A percentile compares a stretch with the other conserved stretches of the same genome.
Evolutionary conservation across 1,140 invertebrate species (phyloP).

Genomic region (Psilanteris sp.): DNA sequence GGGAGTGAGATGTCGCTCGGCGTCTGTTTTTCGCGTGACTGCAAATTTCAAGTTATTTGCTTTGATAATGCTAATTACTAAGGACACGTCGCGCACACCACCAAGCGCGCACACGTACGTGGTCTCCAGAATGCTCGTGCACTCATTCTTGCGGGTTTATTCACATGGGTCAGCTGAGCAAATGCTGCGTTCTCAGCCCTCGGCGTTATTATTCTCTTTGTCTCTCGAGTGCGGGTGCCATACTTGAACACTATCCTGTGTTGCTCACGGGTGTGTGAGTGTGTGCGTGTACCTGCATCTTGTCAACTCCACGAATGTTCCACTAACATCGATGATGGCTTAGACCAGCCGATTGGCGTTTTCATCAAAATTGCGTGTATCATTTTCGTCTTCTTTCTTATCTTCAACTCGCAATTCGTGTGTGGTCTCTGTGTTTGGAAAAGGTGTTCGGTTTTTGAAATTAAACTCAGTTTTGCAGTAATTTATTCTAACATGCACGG

Average conservation of each 20-base stretch:
- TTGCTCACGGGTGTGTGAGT: too few species aligned
- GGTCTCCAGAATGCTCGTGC: conserved; percentile 3
- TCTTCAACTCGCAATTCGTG: too few species aligned
- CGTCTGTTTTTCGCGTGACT: conserved; percentile 16
- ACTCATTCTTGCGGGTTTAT: conserved; percentile 41
- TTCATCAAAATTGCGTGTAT: conserved; percentile 45
- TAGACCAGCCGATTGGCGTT: conserved; percentile 37
- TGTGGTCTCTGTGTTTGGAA: too few species aligned
- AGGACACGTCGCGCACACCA: conserved; percentile 15
- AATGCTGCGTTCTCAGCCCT: conserved; percentile 50
- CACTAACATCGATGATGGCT: conserved; percentile 36
- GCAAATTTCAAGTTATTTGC: conserved; percentile 40
- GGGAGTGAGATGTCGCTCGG: too few species aligned
- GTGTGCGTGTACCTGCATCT: conserved; percentile 56
- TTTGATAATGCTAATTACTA: conserved; percentile 43
- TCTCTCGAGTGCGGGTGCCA: conserved; percentile 49
- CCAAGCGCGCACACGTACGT: background rate
- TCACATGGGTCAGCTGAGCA: conserved; percentile 43
- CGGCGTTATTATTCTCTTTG: conserved; percentile 56
- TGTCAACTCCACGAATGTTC: conserved; percentile 51
- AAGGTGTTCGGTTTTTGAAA: too few species aligned
- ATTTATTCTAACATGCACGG: too few species aligned
- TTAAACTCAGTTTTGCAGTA: too few species aligned
- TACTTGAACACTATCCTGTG: conserved; percentile 42
- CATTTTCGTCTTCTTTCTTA: too few species aligned